Percentiles rank a stretch among this genome's conserved stretches.
Evolutionary conservation across 2,888 invertebrate species (phyloP).

Genomic region (Dryobotodes eremita): DNA sequence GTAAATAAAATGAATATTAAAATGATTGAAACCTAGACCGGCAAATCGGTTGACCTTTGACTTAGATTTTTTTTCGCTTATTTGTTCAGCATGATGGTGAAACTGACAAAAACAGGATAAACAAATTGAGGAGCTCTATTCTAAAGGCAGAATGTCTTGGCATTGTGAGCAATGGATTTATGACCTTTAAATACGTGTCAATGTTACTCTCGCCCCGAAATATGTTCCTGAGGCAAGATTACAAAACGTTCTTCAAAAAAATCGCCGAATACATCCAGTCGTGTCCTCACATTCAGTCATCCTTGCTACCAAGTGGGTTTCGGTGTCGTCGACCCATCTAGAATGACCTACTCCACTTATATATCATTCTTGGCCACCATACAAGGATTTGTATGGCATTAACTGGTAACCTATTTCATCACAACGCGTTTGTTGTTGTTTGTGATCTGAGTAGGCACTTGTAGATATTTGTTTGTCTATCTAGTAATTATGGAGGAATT

Average conservation of each 20-base stretch:
- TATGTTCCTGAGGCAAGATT: background rate
- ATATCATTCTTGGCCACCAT: slow-evolving; percentile 51
- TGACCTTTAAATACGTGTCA: slow-evolving; percentile 16
- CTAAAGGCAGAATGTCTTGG: slow-evolving; percentile 20
- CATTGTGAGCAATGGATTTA: slow-evolving; percentile 12
- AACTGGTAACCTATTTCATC: slow-evolving; percentile 54
- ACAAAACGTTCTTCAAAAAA: background rate
- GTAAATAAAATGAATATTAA: background rate
- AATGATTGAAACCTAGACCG: background rate
- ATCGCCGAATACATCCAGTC: slow-evolving; percentile 10
- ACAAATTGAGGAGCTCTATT: background rate
- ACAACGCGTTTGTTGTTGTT: slow-evolving; percentile 36
- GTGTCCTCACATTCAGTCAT: slow-evolving; percentile 17
- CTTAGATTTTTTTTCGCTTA: background rate
- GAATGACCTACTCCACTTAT: slow-evolving; percentile 66
- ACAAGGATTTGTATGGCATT: slow-evolving; percentile 47
- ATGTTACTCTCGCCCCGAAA: slow-evolving; percentile 17
- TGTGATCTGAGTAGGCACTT: slow-evolving; percentile 18
- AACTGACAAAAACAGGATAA: slow-evolving; percentile 8
- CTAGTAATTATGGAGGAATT: background rate
- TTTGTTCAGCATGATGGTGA: background rate
- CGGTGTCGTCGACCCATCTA: slow-evolving; percentile 54
- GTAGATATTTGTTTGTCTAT: slow-evolving; percentile 19
- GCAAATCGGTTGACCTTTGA: slow-evolving; percentile 8
- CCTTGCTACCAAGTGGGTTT: slow-evolving; percentile 39